Conservation (phyloP, 1,140 invertebrate genomes). For the Drosophila bifasciata region DNA sequence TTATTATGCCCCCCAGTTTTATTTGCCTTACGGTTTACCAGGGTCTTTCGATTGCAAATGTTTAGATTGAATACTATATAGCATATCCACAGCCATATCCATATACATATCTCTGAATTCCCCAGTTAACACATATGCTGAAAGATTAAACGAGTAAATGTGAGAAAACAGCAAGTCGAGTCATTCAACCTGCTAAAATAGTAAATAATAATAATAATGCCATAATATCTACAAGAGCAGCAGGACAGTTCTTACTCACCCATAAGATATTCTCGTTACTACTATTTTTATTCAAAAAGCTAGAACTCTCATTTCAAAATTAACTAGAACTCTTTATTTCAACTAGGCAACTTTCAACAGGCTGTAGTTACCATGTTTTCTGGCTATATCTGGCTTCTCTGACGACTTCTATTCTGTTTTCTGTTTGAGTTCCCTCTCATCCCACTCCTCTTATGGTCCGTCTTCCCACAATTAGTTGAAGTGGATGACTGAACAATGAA, state of each 20-base stretch:
- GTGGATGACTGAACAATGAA: conserved; percentile 27
- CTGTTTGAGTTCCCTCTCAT: neutral
- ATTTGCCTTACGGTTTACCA: conserved; percentile 39
- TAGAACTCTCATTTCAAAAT: too few species aligned
- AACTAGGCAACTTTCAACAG: too few species aligned
- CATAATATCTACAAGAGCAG: conserved; percentile 23
- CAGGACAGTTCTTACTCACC: neutral
- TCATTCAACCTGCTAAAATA: conserved; percentile 46
- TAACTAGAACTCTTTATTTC: too few species aligned
- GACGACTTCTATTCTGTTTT: neutral
- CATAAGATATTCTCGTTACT: neutral
- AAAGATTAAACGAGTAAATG: conserved; percentile 37
- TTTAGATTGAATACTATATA: conserved; percentile 38
- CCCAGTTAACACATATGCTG: conserved; percentile 53
- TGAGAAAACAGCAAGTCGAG: conserved; percentile 43
- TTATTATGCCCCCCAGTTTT: conserved; percentile 4
- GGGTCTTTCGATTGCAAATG: conserved; percentile 55
- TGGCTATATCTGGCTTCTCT: neutral
- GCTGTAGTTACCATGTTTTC: neutral
- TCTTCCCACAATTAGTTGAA: conserved; percentile 19
- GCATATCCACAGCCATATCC: conserved; percentile 10
- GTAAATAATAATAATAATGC: conserved; percentile 28
- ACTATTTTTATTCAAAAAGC: too few species aligned
- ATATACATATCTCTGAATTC: conserved; percentile 21
- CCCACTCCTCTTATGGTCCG: too few species aligned